These are phyloP conservation scores for Gyps fulvus DNA, from an alignment of 2,113 vertebrate genomes.

Conservation along the genomic window DNA sequence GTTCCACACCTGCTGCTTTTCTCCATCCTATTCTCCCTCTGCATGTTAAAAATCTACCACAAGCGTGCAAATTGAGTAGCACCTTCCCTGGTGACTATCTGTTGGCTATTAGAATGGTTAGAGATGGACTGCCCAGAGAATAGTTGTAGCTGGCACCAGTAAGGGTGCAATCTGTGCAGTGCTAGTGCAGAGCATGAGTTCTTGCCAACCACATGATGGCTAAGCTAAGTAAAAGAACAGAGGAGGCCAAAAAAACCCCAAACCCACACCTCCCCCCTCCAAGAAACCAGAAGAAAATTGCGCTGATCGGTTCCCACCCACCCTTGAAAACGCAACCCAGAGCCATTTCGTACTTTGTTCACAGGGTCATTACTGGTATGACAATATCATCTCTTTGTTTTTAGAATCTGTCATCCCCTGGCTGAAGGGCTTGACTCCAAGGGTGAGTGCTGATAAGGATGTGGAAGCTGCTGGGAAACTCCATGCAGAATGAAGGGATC, in stretches of 20 bases:
- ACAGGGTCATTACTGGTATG: neutral
- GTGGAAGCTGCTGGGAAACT: slow-evolving; percentile 15
- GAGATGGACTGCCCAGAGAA: neutral
- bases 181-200: neutral
- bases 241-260: neutral
- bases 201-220: neutral
- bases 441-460: neutral
- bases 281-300: neutral
- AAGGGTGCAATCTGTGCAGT: neutral
- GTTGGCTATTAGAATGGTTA: neutral
- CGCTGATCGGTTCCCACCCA: fast-evolving
- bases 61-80: neutral
- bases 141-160: neutral
- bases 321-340: neutral
- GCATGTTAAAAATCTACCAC: neutral
- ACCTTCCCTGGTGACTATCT: neutral
- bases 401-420: neutral
- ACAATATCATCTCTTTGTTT: slow-evolving; percentile 18
- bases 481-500: neutral
- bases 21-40: neutral
- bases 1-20: neutral
- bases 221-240: neutral
- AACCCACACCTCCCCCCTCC: too few relatives aligned
- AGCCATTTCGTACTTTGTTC: neutral
- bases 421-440: neutral